Conservation (phyloP, 2,797 vertebrate genomes). For the Acropternis orthonyx region DNA sequence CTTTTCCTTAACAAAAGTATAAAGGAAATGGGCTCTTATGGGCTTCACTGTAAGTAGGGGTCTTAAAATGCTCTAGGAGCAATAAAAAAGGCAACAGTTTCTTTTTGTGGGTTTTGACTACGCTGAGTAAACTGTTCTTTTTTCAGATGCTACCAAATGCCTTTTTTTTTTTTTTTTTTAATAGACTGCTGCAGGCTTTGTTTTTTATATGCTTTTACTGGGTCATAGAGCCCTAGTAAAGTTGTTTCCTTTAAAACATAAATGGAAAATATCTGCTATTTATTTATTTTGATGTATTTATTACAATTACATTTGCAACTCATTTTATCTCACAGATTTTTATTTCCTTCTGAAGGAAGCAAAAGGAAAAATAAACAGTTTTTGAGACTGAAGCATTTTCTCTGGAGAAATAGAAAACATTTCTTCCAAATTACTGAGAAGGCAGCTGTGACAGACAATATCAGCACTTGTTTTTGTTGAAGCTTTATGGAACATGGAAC, state of each 20-base stretch:
- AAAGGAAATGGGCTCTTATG: not conserved
- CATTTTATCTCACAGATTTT: conserved; percentile 1
- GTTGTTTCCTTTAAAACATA: not conserved
- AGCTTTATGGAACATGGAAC: not conserved
- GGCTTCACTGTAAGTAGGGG: not conserved
- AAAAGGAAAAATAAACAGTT: not conserved
- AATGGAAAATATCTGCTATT: conserved; percentile 6
- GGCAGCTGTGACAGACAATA: not conserved
- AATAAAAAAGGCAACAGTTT: not conserved
- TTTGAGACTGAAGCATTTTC: not conserved
- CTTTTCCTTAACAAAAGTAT: not conserved
- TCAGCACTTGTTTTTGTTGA: not conserved
- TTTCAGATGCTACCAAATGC: not conserved
- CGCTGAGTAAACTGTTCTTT: not conserved
- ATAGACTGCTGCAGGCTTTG: not conserved
- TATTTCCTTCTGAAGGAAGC: conserved; percentile 16
- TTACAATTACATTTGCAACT: conserved; percentile 39
- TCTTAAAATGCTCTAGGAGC: conserved; percentile 25
- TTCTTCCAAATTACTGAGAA: not conserved
- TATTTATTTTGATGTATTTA: conserved; percentile 44
- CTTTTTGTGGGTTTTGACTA: not conserved
- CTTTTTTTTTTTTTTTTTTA: not conserved
- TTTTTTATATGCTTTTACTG: not conserved
- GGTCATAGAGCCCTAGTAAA: not conserved
- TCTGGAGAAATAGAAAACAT: conserved; percentile 5